Base-by-base conservation (phyloP, 2,888 invertebrate genomes). In the Leucoptera coffeella region DNA sequence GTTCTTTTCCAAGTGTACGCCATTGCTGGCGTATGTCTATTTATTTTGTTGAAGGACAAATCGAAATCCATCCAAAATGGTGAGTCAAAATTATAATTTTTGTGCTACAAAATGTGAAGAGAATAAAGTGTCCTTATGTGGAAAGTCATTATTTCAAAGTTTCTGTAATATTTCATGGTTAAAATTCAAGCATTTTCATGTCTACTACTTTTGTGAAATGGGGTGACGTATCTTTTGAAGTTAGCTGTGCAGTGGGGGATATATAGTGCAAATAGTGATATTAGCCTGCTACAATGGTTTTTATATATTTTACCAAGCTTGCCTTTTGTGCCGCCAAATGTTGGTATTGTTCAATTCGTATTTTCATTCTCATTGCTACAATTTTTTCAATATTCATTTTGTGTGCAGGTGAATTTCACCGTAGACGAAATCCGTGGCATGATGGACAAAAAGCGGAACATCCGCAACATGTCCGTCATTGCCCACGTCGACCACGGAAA, bases 381-480 rank as follows among this genome's bases (percentile, higher is more conserved):
- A 55, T 54, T 50, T 46, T 59, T 43, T 59, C 38, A 32, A 45
- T 41, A 52, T 50, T 53, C 53, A 43, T 54, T 47, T 44, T 61
- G 53, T 62, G 47, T 43, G 38, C 62, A 97, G 99, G 99, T 99
- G 84, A 99, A 99, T 85, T 99, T 99, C 74, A 99, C 97, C 41
- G 92, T 99, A 75, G 97, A 97, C 79, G 95, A 99, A 79, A 97
- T 99, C 80, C 91, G 99, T 75, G 77, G 55, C 62, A 92, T 99
- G 86, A 99, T 99, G 99, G 97, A 99, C 90, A 92, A 92, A 73
- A 97, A 97, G 80, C 80, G 79, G 78, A 99, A 99, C 67, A 99
- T 99, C 78, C 86, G 99, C 62, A 99, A 99, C 77, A 99, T 99
- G 97, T 99, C 97, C 58, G 99, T 99, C 74, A 99, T 99, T 62